Conservation (phyloP, 1,140 invertebrate species). For the Samia ricini region DNA sequence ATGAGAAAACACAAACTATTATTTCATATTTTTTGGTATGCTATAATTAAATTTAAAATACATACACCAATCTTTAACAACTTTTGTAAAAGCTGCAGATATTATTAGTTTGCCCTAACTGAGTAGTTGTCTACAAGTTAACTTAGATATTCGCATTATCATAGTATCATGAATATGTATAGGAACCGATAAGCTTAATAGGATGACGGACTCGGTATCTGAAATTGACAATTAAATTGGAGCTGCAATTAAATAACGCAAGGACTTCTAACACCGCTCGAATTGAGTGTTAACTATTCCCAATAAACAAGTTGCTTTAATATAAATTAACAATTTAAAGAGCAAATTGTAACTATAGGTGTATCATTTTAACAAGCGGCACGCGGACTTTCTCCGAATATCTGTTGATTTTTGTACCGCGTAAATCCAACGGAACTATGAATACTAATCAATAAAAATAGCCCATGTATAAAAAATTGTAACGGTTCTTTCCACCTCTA, state of each 20-base stretch:
- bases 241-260: slow-evolving; percentile 47
- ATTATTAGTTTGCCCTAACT: neutral
- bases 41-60: no score
- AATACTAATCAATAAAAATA: slow-evolving; percentile 69
- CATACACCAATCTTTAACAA: no score
- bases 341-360: slow-evolving; percentile 53
- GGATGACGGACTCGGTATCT: slow-evolving; percentile 33
- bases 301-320: slow-evolving; percentile 51
- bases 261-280: slow-evolving; percentile 24
- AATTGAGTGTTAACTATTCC: slow-evolving; percentile 39
- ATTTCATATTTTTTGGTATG: no score
- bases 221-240: slow-evolving; percentile 28
- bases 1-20: no score
- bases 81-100: no score
- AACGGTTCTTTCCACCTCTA: slow-evolving; percentile 63
- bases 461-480: slow-evolving; percentile 63
- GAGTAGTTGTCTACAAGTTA: slow-evolving; percentile 25
- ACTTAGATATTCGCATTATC: slow-evolving; percentile 27
- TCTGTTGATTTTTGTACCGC: slow-evolving; percentile 30
- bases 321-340: slow-evolving; percentile 47
- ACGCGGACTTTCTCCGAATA: slow-evolving; percentile 62
- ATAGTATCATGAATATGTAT: slow-evolving; percentile 39
- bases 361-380: slow-evolving; percentile 53
- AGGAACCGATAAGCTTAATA: slow-evolving; percentile 32
- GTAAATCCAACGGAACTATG: slow-evolving; percentile 57